These are phyloP conservation scores for Calidris pygmaea DNA, from an alignment of 2,113 vertebrate genomes.

Conservation along the genomic window DNA sequence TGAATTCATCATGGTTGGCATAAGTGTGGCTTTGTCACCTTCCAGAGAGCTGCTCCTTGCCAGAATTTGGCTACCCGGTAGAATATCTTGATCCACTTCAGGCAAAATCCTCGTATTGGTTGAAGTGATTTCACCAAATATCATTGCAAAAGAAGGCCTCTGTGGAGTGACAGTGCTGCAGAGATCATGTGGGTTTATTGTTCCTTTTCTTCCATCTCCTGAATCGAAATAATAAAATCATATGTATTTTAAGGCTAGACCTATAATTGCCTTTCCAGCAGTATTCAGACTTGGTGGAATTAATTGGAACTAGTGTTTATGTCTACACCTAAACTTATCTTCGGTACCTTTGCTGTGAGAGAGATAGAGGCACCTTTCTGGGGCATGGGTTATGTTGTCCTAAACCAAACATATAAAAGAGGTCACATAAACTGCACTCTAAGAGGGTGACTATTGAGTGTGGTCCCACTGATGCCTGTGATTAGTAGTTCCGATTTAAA, in stretches of 20 bases:
- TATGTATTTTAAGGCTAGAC: not conserved
- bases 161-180: not conserved
- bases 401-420: not conserved
- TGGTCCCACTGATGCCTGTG: not conserved
- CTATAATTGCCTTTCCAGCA: not conserved
- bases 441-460: not conserved
- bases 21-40: not conserved
- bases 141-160: not conserved
- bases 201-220: not conserved
- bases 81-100: not conserved
- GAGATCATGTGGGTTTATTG: not conserved
- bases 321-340: not conserved
- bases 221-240: not conserved
- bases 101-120: not conserved
- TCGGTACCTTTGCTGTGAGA: not conserved
- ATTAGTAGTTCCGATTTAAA: not conserved
- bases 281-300: not conserved
- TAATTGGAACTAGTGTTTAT: not conserved
- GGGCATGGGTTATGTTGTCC: not conserved
- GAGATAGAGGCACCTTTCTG: not conserved
- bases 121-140: not conserved
- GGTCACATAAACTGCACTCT: not conserved
- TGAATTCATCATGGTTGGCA: not conserved
- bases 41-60: not conserved
- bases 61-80: not conserved